Percentiles rank a stretch among this genome's conserved stretches.
phyloP scores from a whole-genome alignment of 1,140 invertebrate species.

The Chrysomallon squamiferum region DNA sequence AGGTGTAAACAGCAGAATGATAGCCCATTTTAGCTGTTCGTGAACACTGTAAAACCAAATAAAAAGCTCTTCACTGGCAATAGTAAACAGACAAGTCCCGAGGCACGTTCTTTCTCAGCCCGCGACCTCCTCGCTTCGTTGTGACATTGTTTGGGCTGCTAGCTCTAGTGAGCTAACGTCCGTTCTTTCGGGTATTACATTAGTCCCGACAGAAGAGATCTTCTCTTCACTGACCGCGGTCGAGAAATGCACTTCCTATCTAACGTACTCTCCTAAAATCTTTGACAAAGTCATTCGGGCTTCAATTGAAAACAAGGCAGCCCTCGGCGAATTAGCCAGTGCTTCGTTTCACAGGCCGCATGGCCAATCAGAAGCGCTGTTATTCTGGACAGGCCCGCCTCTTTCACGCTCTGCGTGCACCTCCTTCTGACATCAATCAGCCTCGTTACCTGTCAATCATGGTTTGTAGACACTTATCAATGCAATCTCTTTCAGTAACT shows the following conservation, averaged over 20 bases:
- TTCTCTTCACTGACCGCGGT: slow-evolving; percentile 7
- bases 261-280: slow-evolving; percentile 18
- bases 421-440: slow-evolving; percentile 24
- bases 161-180: slow-evolving; percentile 5
- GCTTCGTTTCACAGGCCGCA: slow-evolving; percentile 24
- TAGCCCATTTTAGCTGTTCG: slow-evolving; percentile 11
- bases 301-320: slow-evolving; percentile 31
- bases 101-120: not conserved
- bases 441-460: slow-evolving; percentile 27
- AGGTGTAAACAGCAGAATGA: slow-evolving; percentile 9
- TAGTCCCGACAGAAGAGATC: slow-evolving; percentile 1
- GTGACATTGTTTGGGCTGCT: slow-evolving; percentile 1
- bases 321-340: slow-evolving; percentile 21
- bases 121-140: slow-evolving; percentile 5
- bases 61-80: not conserved
- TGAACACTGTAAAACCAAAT: slow-evolving; percentile 4
- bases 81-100: not conserved
- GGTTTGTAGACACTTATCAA: slow-evolving; percentile 23
- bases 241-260: slow-evolving; percentile 16
- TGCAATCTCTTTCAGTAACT: slow-evolving; percentile 14
- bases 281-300: slow-evolving; percentile 15
- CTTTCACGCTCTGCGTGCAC: slow-evolving; percentile 16
- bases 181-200: slow-evolving; percentile 3
- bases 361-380: slow-evolving; percentile 32
- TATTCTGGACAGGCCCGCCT: slow-evolving; percentile 31